Evolutionary conservation across 2,797 vertebrate species (phyloP), one percentile per base, ranked within the genome.

Genomic region (Iguana delicatissima): DNA sequence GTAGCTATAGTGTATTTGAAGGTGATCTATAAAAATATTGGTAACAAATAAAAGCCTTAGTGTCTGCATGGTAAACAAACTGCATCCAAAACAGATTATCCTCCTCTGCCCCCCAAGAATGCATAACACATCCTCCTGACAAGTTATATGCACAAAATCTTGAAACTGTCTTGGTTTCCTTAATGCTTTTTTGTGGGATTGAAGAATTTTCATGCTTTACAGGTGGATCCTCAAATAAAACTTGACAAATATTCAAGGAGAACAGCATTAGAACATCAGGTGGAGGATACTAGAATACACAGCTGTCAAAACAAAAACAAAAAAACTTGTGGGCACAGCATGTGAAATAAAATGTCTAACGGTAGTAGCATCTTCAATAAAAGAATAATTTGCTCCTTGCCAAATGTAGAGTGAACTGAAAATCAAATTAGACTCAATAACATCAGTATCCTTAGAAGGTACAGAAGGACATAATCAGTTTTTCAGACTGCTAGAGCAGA

Each of bases 351-450:
- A 93, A 87, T 80, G 81, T 92, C 86, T 87, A 86, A 91, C 55
- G 81, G 90, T 90, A 90, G 80, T 74, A 76, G 0, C 86, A 26
- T 87, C 81, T 92, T 90, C 0, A 1, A 42, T 92, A 87, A 91
- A 92, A 90, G 24, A 93, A 90, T 84, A 87, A 92, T 84, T 92
- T 91, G 13, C 9, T 93, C 69, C 87, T 24, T 94, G 86, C 89
- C 82, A 86, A 93, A 92, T 79, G 76, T 0, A 87, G 73, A 80
- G 84, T 0, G 0, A 92, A 91, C 77, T 64, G 81, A 93, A 89
- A 92, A 93, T 94, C 87, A 80, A 69, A 95, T 95, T 91, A 93
- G 92, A 93, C 69, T 62, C 52, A 86, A 83, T 87, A 95, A 67
- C 35, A 88, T 87, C 62, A 69, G 84, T 76, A 69, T 85, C 77